These are phyloP conservation scores for Amphiprion clarkii DNA, from an alignment of 2,797 vertebrate species.

Conservation along the genomic window DNA sequence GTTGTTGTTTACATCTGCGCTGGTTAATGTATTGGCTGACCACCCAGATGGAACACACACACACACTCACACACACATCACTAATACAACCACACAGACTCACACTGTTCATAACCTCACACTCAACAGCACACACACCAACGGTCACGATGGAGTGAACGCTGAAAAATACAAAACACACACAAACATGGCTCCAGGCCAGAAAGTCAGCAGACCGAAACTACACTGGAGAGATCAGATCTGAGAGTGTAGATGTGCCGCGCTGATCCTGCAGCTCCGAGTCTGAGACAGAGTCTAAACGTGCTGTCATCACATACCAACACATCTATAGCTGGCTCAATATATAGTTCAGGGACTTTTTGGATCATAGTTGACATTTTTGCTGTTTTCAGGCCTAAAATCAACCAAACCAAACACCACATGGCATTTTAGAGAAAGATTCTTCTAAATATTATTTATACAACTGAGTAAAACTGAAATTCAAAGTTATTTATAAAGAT, in stretches of 20 bases:
- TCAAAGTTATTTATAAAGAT: too few relatives aligned
- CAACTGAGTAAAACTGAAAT: too few relatives aligned
- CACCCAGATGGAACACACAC: constrained; percentile 64
- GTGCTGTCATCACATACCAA: background rate
- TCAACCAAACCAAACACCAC: too few relatives aligned
- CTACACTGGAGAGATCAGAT: constrained; percentile 51
- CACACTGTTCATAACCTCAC: constrained; percentile 5
- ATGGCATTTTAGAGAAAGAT: too few relatives aligned
- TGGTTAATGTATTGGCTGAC: constrained; percentile 62
- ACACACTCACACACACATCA: constrained; percentile 9
- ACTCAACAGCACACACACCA: background rate
- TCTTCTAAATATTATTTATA: too few relatives aligned
- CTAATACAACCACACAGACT: constrained; percentile 24
- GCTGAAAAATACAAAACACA: constrained; percentile 4
- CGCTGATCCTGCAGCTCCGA: constrained; percentile 4
- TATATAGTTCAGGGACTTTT: too few relatives aligned
- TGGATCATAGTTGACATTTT: too few relatives aligned
- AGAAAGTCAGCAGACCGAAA: constrained; percentile 59
- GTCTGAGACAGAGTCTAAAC: constrained; percentile 4
- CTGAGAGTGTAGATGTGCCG: constrained; percentile 22
- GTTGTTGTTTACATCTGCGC: constrained; percentile 54
- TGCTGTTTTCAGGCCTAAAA: too few relatives aligned
- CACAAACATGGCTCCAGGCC: constrained; percentile 5
- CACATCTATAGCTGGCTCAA: background rate
- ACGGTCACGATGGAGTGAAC: background rate